Evolutionary conservation across 2,888 invertebrate species (phyloP).

Genomic region (Cerceris ruficornis): DNA sequence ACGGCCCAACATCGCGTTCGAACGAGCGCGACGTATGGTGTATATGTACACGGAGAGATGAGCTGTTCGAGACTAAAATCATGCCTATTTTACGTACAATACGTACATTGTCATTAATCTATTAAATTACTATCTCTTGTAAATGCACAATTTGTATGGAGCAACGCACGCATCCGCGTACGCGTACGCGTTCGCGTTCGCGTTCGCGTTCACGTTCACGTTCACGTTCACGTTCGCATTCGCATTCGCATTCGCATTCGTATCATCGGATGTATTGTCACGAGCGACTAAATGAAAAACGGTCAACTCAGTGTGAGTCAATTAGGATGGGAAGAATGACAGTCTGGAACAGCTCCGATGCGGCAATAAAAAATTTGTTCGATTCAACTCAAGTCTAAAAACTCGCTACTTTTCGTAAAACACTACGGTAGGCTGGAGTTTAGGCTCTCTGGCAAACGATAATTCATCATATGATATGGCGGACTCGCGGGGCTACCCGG

Average conservation of each 20-base stretch:
- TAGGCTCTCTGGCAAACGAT: slow-evolving; percentile 86
- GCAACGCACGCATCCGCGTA: slow-evolving; percentile 42
- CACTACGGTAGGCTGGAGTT: slow-evolving; percentile 81
- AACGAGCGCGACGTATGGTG: slow-evolving; percentile 56
- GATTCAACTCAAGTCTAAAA: slow-evolving; percentile 73
- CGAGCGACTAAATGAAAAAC: slow-evolving; percentile 52
- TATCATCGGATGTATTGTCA: slow-evolving; percentile 9
- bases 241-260: neutral
- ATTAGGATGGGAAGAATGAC: slow-evolving; percentile 60
- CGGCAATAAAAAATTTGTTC: slow-evolving; percentile 72
- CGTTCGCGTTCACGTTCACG: too few relatives aligned
- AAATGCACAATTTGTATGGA: slow-evolving; percentile 57
- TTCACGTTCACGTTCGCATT: neutral
- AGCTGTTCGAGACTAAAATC: slow-evolving; percentile 72
- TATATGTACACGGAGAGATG: slow-evolving; percentile 67
- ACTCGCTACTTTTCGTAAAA: slow-evolving; percentile 70
- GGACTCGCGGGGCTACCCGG: slow-evolving; percentile 87
- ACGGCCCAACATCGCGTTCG: slow-evolving; percentile 54
- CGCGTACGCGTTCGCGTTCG: slow-evolving; percentile 34
- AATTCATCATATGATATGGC: slow-evolving; percentile 90
- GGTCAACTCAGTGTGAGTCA: slow-evolving; percentile 57
- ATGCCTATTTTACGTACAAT: slow-evolving; percentile 48
- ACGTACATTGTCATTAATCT: slow-evolving; percentile 54
- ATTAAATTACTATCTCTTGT: slow-evolving; percentile 57
- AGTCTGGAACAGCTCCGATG: slow-evolving; percentile 77